Evolutionary conservation across 2,113 vertebrate species (phyloP), one percentile per base, ranked within the genome.

Genomic region (Clinocottus analis): DNA sequence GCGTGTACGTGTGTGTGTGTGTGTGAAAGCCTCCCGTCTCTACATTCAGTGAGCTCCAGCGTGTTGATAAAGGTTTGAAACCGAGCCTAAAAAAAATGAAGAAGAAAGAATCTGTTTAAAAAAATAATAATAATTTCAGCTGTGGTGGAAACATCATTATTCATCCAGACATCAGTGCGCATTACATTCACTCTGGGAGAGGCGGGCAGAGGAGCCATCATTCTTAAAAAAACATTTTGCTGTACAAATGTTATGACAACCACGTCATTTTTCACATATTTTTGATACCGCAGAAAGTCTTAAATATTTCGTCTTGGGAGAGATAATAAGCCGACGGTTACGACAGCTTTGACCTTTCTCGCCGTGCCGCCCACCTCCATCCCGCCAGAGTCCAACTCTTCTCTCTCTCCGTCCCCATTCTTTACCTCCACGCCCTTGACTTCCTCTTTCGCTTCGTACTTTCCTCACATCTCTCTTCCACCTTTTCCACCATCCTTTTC

Each of bases 171-270:
- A 82, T 83, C 74, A 31, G 77, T 0, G 47, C 37, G 27, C 37
- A 70, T 87, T 88, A 60, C 73, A 82, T 85, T 73, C 17, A n/a
- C 29, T 75, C 49, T 47, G 55, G 70, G 53, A 72, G 64, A 78
- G 62, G 75, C 41, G 6, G 71, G 68, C 31, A 77, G 79, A 84
- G 58, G 71, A 78, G 73, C 63, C 71, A 82, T 88, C 75, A 10
- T 72, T 89, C 72, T 72, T 77, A 11, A 29, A 80, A 88, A 80
- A 87, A 91, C 51, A 83, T 84, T 87, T 87, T 77, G 19, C 31
- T 79, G 31, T 53, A 56, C 78, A 92, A 93, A 94, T 92, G 88
- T 94, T 93, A 85, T 91, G 93, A 94, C 90, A 94, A 37, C 35
- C 27, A 2, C 43, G 37, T 79, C 51, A 86, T 92, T 85, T 91